These are phyloP conservation scores for Nymphalis io DNA, from an alignment of 1,140 invertebrate genomes.

Conservation along the genomic window DNA sequence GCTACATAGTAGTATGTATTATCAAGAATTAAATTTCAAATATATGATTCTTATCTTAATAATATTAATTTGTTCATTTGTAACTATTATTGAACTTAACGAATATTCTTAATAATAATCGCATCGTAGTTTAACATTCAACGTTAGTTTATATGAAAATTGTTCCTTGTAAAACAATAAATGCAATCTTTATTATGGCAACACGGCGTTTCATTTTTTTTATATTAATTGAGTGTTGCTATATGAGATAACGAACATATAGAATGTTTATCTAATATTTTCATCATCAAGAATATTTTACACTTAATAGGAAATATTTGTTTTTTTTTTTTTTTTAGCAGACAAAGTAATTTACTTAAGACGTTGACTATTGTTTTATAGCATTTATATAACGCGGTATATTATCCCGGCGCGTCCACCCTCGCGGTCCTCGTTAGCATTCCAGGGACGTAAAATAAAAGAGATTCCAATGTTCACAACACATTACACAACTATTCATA, in stretches of 20 bases:
- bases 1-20: not conserved
- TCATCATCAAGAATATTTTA: no score
- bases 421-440: no score
- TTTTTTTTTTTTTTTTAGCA: no score
- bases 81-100: not conserved
- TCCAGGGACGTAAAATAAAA: not conserved
- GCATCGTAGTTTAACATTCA: not conserved
- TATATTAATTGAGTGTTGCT: not conserved
- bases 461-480: constrained; percentile 8
- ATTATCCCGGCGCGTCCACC: no score
- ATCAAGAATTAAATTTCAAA: not conserved
- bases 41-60: not conserved
- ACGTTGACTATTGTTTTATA: no score
- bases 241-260: not conserved
- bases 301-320: no score
- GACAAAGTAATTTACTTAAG: no score
- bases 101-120: not conserved
- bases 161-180: not conserved
- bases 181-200: not conserved
- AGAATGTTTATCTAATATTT: no score
- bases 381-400: no score
- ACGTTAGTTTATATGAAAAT: not conserved
- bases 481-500: constrained; percentile 1
- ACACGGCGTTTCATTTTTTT: not conserved
- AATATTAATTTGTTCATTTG: not conserved